Percentiles rank a stretch among this genome's conserved stretches.
phyloP scores from a whole-genome alignment of 2,113 vertebrate species.

The Thinocorus orbignyianus region DNA sequence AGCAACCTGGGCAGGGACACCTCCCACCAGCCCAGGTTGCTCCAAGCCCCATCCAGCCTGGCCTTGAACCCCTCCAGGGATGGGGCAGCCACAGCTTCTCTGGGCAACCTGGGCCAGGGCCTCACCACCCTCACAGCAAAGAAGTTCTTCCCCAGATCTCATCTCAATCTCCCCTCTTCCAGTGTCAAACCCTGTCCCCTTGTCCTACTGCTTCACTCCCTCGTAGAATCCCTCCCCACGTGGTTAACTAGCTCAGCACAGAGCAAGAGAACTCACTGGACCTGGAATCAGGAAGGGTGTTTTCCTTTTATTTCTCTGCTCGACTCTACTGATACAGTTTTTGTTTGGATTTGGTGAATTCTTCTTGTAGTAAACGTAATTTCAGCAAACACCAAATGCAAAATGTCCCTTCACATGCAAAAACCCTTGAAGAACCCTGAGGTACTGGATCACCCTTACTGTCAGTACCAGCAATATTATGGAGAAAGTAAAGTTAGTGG shows the following conservation, averaged over 20 bases:
- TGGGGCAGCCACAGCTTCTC: neutral
- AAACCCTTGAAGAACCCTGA: neutral
- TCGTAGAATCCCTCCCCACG: neutral
- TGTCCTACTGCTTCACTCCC: neutral
- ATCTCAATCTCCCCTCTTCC: neutral
- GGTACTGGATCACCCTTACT: neutral
- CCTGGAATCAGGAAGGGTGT: neutral
- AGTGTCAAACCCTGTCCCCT: neutral
- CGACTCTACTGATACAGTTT: neutral
- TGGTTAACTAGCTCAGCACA: neutral
- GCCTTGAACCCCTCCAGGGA: neutral
- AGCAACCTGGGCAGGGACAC: neutral
- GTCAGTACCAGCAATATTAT: accelerated
- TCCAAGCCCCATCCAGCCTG: neutral
- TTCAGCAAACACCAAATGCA: neutral
- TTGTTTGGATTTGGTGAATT: neutral
- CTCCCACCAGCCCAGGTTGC: neutral
- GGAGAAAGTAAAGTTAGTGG: neutral
- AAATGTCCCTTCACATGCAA: neutral
- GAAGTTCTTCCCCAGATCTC: neutral
- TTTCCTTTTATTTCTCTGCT: neutral
- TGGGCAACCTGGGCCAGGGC: neutral
- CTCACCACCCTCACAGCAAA: neutral
- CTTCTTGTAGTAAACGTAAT: neutral
- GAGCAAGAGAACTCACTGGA: neutral